These are phyloP conservation scores for Cancer borealis DNA, from an alignment of 2,888 invertebrate species.

Conservation along the genomic window DNA sequence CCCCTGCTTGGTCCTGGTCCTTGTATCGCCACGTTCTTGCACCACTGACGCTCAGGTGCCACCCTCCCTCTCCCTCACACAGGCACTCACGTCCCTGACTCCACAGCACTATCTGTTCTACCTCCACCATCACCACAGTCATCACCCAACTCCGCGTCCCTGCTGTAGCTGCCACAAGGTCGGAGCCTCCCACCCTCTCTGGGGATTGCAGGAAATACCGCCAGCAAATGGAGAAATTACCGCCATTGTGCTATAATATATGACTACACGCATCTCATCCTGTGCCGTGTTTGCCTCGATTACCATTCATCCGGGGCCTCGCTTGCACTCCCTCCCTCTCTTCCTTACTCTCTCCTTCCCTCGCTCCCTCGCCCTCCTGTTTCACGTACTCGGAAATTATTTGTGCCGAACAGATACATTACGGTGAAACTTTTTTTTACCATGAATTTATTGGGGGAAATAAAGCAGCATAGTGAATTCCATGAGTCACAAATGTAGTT, in stretches of 20 bases:
- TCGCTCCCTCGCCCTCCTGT: slow-evolving; percentile 19
- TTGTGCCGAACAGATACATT: slow-evolving; percentile 11
- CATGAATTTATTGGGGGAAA: neutral
- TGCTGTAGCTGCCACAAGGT: neutral
- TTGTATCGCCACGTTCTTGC: neutral
- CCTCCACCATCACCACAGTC: neutral
- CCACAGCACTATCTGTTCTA: neutral
- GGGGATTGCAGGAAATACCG: slow-evolving; percentile 51
- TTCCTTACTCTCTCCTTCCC: neutral
- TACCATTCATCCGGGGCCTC: slow-evolving; percentile 30
- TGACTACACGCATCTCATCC: slow-evolving; percentile 33
- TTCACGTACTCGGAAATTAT: neutral
- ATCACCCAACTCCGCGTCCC: slow-evolving; percentile 30
- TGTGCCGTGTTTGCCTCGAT: slow-evolving; percentile 38
- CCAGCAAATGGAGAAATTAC: slow-evolving; percentile 53
- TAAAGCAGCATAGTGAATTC: neutral
- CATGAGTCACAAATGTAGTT: neutral
- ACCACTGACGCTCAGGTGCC: neutral
- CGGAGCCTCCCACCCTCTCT: neutral
- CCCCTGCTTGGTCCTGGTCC: neutral
- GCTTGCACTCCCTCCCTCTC: slow-evolving; percentile 38
- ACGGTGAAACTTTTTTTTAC: neutral
- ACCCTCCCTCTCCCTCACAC: neutral
- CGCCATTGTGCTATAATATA: slow-evolving; percentile 49
- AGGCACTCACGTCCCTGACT: slow-evolving; percentile 21